Conservation (phyloP, 1,140 invertebrate genomes). For the Trachelipus rathkii region DNA sequence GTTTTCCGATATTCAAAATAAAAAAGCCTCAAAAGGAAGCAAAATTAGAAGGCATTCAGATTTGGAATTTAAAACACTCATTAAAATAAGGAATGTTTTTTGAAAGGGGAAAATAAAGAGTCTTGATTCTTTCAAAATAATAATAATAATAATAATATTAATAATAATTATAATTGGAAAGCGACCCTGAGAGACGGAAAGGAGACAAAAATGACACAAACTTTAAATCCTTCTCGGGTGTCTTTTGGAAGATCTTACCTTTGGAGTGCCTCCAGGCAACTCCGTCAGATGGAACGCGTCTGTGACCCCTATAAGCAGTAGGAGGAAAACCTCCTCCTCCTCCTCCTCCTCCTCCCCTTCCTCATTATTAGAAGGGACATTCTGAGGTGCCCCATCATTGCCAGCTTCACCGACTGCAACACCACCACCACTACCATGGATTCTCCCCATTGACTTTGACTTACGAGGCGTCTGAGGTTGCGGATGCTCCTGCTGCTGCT, state of each 20-base stretch:
- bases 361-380: constrained; percentile 22
- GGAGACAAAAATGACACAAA: too few relatives aligned
- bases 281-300: constrained; percentile 44
- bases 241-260: constrained; percentile 29
- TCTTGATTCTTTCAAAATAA: too few relatives aligned
- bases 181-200: too few relatives aligned
- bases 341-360: constrained; percentile 1
- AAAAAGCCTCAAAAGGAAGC: too few relatives aligned
- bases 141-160: too few relatives aligned
- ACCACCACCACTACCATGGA: constrained; percentile 40
- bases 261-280: constrained; percentile 44
- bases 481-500: constrained; percentile 22
- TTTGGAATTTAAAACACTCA: too few relatives aligned
- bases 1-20: too few relatives aligned
- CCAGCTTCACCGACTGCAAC: constrained; percentile 27
- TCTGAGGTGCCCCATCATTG: constrained; percentile 21
- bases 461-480: constrained; percentile 44
- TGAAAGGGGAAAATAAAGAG: too few relatives aligned
- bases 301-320: constrained; percentile 37
- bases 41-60: too few relatives aligned
- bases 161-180: too few relatives aligned
- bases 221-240: too few relatives aligned
- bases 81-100: too few relatives aligned
- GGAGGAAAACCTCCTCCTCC: constrained; percentile 22
- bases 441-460: constrained; percentile 46